A percentile compares a stretch with the other conserved stretches of the same genome.
Conservation (phyloP, 2,888 invertebrate genomes). For the Tethea ocularis region DNA sequence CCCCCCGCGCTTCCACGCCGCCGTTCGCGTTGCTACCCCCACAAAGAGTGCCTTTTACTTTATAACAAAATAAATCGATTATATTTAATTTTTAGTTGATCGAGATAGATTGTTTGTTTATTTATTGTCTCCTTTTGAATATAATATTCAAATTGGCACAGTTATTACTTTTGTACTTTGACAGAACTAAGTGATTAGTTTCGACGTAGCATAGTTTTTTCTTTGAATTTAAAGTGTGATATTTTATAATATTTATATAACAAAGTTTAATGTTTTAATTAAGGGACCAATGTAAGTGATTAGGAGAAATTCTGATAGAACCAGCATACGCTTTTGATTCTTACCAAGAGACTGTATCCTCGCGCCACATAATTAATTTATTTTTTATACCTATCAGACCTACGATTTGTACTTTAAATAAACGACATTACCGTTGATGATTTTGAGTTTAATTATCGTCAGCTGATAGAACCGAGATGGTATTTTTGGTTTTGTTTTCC, state of each 20-base stretch:
- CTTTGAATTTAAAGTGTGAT: constrained; percentile 84
- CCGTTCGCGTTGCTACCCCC: constrained; percentile 49
- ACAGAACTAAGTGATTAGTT: constrained; percentile 80
- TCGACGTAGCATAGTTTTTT: constrained; percentile 78
- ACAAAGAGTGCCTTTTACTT: constrained; percentile 78
- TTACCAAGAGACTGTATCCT: constrained; percentile 71
- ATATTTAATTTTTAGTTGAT: constrained; percentile 82
- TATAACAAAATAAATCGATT: constrained; percentile 76
- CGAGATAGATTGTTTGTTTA: constrained; percentile 81
- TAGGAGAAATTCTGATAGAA: constrained; percentile 81
- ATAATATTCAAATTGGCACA: constrained; percentile 79
- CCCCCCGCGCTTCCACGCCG: constrained; percentile 63
- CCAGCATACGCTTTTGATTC: constrained; percentile 65
- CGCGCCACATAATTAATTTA: constrained; percentile 60
- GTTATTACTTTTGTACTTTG: constrained; percentile 82
- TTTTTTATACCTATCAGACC: constrained; percentile 63
- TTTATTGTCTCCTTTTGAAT: constrained; percentile 82
- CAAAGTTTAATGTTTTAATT: constrained; percentile 82
- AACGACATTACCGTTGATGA: constrained; percentile 63
- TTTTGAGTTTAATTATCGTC: constrained; percentile 71
- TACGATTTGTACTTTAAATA: constrained; percentile 71
- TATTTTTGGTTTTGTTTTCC: constrained; percentile 59
- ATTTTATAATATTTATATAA: constrained; percentile 84
- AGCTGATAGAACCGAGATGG: constrained; percentile 60
- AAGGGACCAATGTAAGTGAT: constrained; percentile 83